Base-by-base conservation (phyloP, 1,140 invertebrate genomes). In the Drosophila micromelanica region DNA sequence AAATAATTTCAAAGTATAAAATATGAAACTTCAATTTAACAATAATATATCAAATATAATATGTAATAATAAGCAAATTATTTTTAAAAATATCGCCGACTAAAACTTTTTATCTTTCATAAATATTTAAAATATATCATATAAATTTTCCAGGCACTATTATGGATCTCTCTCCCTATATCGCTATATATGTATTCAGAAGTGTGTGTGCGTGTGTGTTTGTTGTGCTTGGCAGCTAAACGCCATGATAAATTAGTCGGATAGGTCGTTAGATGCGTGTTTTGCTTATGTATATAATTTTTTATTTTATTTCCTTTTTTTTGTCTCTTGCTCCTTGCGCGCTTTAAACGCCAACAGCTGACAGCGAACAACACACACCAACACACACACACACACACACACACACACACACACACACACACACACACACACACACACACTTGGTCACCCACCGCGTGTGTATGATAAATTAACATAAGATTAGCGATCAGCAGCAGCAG, bases 401-500 rank as follows among this genome's bases (percentile, higher is more conserved):
- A 59, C 62, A 68, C 55, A 52, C 52, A 43, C 56, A 51, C 64
- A 49, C 49, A 59, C 62, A 68, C 55, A 51, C 49, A 57, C 70
- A 51, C 49, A 57, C 70, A 51, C 49, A 57, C 70, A 59, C 62
- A 68, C 55, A 52, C 52, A 43, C 56, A 51, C 64, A 49, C 49
- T 42, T 17, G 17, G 17, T 17, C 63, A 54, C 55, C 40, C 15
- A 30, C 20, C 3, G 23, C 45, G 49, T 60, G 69, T 76, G 60
- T 76, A 68, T 79, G 73, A 79, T 79, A 79, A 79, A 78, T 76
- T 76, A 76, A 79, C 63, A 74, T 78, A 75, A 79, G 76, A 79
- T 79, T 79, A 79, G 76, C 73, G 76, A 79, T 79, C 76, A 79
- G 73, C 69, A 72, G 72, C 17, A 17, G 17, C 17, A 17, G 17